Conservation (phyloP, 2,888 invertebrate species). For the Polydrusus pterygomalis region DNA sequence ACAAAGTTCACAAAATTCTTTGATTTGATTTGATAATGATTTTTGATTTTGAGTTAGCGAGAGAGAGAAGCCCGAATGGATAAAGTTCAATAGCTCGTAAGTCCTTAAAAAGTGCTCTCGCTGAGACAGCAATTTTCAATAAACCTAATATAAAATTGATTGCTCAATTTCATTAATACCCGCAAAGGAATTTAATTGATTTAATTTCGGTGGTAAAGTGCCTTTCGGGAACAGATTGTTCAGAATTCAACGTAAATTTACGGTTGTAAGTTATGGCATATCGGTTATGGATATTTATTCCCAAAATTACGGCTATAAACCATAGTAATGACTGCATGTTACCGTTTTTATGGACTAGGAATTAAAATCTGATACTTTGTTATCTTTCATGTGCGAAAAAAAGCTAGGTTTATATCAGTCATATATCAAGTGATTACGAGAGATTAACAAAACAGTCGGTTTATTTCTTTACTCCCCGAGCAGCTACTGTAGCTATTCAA, state of each 20-base stretch:
- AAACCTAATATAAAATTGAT: not conserved
- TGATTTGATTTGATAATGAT: too few species aligned
- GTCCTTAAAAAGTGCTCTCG: too few species aligned
- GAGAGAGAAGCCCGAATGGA: too few species aligned
- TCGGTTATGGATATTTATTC: slow-evolving; percentile 19
- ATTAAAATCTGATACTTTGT: slow-evolving; percentile 13
- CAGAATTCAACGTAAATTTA: slow-evolving; percentile 17
- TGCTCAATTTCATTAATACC: slow-evolving; percentile 11
- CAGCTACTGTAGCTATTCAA: too few species aligned
- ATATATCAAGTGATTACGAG: not conserved
- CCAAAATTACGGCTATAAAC: slow-evolving; percentile 23
- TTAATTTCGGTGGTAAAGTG: slow-evolving; percentile 9
- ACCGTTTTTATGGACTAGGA: slow-evolving; percentile 3
- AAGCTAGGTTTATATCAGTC: not conserved
- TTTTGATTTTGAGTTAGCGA: too few species aligned
- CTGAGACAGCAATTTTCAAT: not conserved
- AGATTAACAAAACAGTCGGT: not conserved
- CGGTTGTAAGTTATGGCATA: slow-evolving; percentile 11
- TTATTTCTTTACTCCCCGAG: too few species aligned
- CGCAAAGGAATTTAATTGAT: slow-evolving; percentile 31
- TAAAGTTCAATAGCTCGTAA: too few species aligned
- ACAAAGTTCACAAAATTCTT: too few species aligned
- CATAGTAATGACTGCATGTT: not conserved
- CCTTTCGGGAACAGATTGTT: slow-evolving; percentile 18
- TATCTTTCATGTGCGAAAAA: slow-evolving; percentile 3